Percentiles rank a stretch among this genome's conserved stretches.
Conservation (phyloP, 2,797 vertebrate species). For the Malacoraja senta region DNA sequence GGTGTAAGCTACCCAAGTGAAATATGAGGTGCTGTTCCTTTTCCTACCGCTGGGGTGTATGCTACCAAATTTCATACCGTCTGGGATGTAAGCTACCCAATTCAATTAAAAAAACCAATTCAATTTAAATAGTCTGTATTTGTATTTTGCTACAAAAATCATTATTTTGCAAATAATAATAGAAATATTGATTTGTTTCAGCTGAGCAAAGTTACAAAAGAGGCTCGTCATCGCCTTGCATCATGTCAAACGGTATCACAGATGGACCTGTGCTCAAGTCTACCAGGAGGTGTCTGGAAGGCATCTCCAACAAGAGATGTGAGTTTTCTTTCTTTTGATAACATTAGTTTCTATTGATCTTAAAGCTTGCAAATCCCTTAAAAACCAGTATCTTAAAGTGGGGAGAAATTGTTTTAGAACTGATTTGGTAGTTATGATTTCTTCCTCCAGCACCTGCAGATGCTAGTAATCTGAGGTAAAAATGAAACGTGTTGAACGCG, state of each 20-base stretch:
- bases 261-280: constrained; percentile 46
- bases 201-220: constrained; percentile 62
- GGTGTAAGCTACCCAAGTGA: no score
- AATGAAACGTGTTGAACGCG: no score
- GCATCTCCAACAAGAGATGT: constrained; percentile 58
- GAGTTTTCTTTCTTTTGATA: constrained; percentile 46
- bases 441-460: background rate
- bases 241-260: constrained; percentile 57
- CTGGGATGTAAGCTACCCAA: no score
- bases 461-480: background rate
- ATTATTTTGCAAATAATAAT: background rate
- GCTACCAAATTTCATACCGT: no score
- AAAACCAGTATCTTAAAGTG: background rate
- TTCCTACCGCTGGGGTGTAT: no score
- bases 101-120: no score
- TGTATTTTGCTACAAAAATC: background rate
- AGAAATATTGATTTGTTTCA: constrained; percentile 47
- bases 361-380: background rate
- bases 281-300: constrained; percentile 59
- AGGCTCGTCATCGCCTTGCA: constrained; percentile 69
- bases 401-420: background rate
- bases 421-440: background rate
- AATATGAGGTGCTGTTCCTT: no score
- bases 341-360: background rate
- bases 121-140: background rate